Evolutionary conservation across 2,888 invertebrate species (phyloP).

Genomic region (Hofmannophila pseudospretella): DNA sequence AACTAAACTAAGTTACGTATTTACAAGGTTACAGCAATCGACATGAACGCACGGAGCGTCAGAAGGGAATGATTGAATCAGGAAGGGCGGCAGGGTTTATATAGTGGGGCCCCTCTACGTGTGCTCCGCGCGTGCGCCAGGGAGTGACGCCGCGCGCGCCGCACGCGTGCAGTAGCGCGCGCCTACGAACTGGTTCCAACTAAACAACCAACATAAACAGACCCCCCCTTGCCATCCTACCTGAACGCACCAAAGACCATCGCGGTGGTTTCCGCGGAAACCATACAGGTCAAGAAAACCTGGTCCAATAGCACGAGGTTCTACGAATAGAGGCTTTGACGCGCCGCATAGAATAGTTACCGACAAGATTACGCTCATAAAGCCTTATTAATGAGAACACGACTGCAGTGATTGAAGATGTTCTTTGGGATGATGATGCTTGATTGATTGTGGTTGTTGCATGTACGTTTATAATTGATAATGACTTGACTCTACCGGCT

Average conservation of each 20-base stretch:
- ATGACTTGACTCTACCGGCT: slow-evolving; percentile 10
- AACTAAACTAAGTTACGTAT: slow-evolving; percentile 60
- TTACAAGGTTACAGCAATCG: slow-evolving; percentile 53
- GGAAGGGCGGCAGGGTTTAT: slow-evolving; percentile 65
- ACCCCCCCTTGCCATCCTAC: background rate
- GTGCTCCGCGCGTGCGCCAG: slow-evolving; percentile 37
- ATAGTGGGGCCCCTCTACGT: slow-evolving; percentile 43
- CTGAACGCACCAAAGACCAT: background rate
- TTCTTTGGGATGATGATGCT: slow-evolving; percentile 21
- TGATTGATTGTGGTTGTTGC: slow-evolving; percentile 19
- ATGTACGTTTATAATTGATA: slow-evolving; percentile 10
- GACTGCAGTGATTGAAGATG: slow-evolving; percentile 17
- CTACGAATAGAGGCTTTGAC: slow-evolving; percentile 71
- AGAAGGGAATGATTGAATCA: slow-evolving; percentile 67
- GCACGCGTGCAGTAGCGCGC: slow-evolving; percentile 70
- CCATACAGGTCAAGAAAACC: background rate
- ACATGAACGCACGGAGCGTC: slow-evolving; percentile 56
- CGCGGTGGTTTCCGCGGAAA: background rate
- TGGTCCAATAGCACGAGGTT: slow-evolving; percentile 28
- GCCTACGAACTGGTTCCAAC: slow-evolving; percentile 63
- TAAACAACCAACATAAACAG: slow-evolving; percentile 11
- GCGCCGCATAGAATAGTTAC: slow-evolving; percentile 52
- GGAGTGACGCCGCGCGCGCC: slow-evolving; percentile 50
- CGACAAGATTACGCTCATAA: slow-evolving; percentile 41
- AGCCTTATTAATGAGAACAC: slow-evolving; percentile 47